Evolutionary conservation across 2,888 invertebrate species (phyloP).

Genomic region (Synanthedon andrenaeformis): DNA sequence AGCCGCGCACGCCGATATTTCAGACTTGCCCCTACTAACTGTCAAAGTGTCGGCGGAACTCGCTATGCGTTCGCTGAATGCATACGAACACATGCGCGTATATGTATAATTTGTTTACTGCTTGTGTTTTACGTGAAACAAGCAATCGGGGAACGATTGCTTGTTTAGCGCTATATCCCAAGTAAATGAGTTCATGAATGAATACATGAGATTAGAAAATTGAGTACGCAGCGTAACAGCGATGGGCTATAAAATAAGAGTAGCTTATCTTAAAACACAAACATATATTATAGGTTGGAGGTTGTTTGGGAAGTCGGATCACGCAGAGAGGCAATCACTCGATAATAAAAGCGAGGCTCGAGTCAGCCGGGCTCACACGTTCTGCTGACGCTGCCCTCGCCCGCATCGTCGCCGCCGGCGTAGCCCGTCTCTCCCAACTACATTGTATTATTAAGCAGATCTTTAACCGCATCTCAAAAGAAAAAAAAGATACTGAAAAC

Average conservation of each 20-base stretch:
- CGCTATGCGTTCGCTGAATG: slow-evolving; percentile 20
- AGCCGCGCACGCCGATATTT: slow-evolving; percentile 69
- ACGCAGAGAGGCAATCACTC: slow-evolving; percentile 65
- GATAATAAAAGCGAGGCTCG: slow-evolving; percentile 59
- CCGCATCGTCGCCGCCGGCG: slow-evolving; percentile 27
- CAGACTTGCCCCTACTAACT: slow-evolving; percentile 68
- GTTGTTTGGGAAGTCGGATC: slow-evolving; percentile 58
- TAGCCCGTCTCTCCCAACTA: slow-evolving; percentile 12
- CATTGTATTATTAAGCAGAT: slow-evolving; percentile 3
- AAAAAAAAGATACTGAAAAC: no score
- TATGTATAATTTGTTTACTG: slow-evolving; percentile 21
- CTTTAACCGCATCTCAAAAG: background rate
- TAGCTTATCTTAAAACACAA: slow-evolving; percentile 40
- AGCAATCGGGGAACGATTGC: slow-evolving; percentile 17
- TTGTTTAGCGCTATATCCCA: slow-evolving; percentile 7
- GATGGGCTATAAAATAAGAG: slow-evolving; percentile 37
- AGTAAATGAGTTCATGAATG: slow-evolving; percentile 7
- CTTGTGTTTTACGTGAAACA: slow-evolving; percentile 19
- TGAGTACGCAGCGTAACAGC: slow-evolving; percentile 1
- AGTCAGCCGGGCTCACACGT: slow-evolving; percentile 12
- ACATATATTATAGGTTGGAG: slow-evolving; percentile 43
- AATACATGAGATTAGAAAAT: background rate
- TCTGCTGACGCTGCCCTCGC: slow-evolving; percentile 30
- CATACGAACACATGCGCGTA: slow-evolving; percentile 2
- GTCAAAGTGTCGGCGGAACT: slow-evolving; percentile 60